A percentile compares a stretch with the other conserved stretches of the same genome.
Conservation (phyloP, 2,113 vertebrate species). For the Neopipo cinnamomea region DNA sequence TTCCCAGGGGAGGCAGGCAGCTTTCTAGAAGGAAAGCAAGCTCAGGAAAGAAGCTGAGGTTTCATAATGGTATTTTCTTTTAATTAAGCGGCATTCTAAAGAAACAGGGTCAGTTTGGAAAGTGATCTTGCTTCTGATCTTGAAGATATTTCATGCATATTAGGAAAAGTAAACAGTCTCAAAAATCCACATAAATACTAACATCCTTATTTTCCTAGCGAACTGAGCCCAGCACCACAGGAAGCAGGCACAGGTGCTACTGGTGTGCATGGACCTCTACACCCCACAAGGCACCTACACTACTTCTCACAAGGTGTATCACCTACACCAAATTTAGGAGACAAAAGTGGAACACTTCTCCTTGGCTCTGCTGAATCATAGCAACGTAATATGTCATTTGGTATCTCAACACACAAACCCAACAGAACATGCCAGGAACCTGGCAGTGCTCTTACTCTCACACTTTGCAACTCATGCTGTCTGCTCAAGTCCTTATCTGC, state of each 20-base stretch:
- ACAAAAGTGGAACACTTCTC: background rate
- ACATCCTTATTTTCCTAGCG: background rate
- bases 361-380: background rate
- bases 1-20: background rate
- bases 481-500: background rate
- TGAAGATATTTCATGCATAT: background rate
- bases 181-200: background rate
- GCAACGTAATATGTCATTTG: background rate
- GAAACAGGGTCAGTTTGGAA: background rate
- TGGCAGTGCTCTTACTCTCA: background rate
- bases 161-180: background rate
- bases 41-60: background rate
- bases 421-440: background rate
- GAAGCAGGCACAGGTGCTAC: background rate
- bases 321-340: background rate
- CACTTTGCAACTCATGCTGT: background rate
- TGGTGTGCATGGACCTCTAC: background rate
- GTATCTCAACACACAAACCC: background rate
- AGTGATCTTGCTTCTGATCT: background rate
- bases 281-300: rapidly evolving
- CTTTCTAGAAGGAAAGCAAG: background rate
- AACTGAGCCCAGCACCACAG: background rate
- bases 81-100: background rate
- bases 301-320: background rate
- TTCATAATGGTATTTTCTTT: background rate